Percentiles rank a stretch among this genome's conserved stretches.
These are phyloP conservation scores for Spisula solida DNA, from an alignment of 2,888 invertebrate species.

Conservation along the genomic window DNA sequence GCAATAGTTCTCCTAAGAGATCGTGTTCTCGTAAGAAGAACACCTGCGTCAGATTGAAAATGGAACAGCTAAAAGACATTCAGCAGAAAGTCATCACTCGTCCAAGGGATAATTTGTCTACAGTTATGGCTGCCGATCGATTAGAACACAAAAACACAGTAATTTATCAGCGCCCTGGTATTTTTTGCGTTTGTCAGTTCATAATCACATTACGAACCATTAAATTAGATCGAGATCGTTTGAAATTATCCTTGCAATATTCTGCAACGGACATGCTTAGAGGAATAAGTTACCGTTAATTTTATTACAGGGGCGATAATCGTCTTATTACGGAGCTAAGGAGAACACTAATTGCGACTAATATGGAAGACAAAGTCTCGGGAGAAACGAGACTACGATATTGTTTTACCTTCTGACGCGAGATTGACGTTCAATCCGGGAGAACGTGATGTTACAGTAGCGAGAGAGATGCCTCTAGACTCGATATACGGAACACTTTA, in stretches of 20 bases:
- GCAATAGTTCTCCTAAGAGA: not conserved
- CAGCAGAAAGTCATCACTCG: not conserved
- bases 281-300: not conserved
- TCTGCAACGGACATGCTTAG: not conserved
- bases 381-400: not conserved
- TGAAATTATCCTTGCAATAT: conserved; percentile 11
- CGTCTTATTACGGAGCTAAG: not conserved
- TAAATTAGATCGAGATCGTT: not conserved
- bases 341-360: conserved; percentile 18
- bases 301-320: conserved; percentile 1
- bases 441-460: not conserved
- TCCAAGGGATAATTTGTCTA: conserved; percentile 2
- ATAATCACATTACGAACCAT: conserved; percentile 12
- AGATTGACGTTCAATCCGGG: not conserved
- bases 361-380: conserved; percentile 20
- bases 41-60: conserved; percentile 15
- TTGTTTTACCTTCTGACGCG: not conserved
- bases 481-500: no score
- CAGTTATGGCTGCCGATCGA: not conserved
- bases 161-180: not conserved
- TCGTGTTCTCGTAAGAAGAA: not conserved
- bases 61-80: not conserved
- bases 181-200: conserved; percentile 15
- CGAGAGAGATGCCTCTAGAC: no score
- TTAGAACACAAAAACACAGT: not conserved